Evolutionary conservation across 2,888 invertebrate species (phyloP), one percentile per base, ranked within the genome.

Genomic region (Cataglyphis altisquamis): DNA sequence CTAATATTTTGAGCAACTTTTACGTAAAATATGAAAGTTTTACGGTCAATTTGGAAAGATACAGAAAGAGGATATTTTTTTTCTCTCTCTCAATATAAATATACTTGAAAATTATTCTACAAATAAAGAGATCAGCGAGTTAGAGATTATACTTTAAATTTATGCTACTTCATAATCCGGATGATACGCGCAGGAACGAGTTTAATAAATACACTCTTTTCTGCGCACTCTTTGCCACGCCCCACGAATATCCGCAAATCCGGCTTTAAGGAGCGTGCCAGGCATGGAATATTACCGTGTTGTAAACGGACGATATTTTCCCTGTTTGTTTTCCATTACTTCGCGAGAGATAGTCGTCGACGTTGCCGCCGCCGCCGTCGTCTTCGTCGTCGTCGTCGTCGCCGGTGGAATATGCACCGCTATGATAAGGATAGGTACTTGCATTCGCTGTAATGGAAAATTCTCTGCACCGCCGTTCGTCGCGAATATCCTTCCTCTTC

Each of bases 361-460:
- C 36, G 25, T 15, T 21, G 63, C 18, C 62, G 32, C 21, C 41
- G 63, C 18, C 32, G 15, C 3, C 63, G 63, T 10, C 82, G 63
- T 74, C 83, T 64, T 68, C 64, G 81, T 66, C 75, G 63, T 29
- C 63, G 73, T 18, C 82, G 66, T 75, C 83, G 66, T 70, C 64
- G 82, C 62, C 75, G 68, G 41, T 63, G 87, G 89, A 91, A 90
- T 89, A 89, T 85, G 90, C 87, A 77, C 85, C 83, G 86, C 87
- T 88, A 92, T 90, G 92, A 92, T 92, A 91, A 92, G 91, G 85
- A 86, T 86, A 67, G 77, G 62, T 41, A 83, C 77, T 78, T 86
- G 88, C 90, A 88, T 86, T 90, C 85, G 86, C 80, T 89, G 85
- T 90, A 91, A 92, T 91, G 89, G 90, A 90, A 91, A 92, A 91